Evolutionary conservation across 1,140 invertebrate genomes (phyloP).

Genomic region (Conus ventricosus): DNA sequence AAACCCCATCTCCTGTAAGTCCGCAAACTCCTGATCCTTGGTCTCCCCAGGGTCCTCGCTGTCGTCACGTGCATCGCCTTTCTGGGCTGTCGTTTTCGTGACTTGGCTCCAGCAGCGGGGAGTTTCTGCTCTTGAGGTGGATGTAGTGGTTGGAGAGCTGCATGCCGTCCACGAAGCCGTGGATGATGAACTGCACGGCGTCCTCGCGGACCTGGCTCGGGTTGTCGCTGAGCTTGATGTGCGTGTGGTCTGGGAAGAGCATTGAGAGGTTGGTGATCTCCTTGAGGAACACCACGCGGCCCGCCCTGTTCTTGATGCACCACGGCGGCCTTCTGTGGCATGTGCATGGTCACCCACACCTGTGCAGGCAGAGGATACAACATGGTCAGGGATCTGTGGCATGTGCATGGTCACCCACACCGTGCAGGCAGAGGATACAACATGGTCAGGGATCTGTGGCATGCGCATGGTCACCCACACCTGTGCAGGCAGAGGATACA

Average conservation of each 20-base stretch:
- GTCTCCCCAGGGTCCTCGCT: too few species aligned
- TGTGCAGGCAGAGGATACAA: neutral
- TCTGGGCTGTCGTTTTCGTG: too few species aligned
- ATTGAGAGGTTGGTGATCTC: neutral
- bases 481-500: neutral
- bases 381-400: neutral
- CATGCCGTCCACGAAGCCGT: conserved; percentile 13
- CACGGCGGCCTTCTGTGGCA: neutral
- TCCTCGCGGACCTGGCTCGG: neutral
- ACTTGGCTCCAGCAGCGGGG: neutral
- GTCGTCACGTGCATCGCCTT: too few species aligned
- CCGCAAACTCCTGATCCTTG: too few species aligned
- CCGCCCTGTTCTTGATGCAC: conserved; percentile 6
- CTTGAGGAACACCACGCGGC: neutral
- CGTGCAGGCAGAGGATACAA: neutral
- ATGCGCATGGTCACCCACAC: neutral
- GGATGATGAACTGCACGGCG: conserved; percentile 7
- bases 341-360: neutral
- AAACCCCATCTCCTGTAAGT: too few species aligned
- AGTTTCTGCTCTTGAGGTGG: conserved; percentile 1
- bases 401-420: too few species aligned
- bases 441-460: neutral
- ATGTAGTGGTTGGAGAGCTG: conserved; percentile 20
- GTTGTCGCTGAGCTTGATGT: neutral
- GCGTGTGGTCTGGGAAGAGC: neutral